A percentile compares a stretch with the other conserved stretches of the same genome.
phyloP scores from a whole-genome alignment of 2,888 invertebrate genomes.

The Buathra laborator region DNA sequence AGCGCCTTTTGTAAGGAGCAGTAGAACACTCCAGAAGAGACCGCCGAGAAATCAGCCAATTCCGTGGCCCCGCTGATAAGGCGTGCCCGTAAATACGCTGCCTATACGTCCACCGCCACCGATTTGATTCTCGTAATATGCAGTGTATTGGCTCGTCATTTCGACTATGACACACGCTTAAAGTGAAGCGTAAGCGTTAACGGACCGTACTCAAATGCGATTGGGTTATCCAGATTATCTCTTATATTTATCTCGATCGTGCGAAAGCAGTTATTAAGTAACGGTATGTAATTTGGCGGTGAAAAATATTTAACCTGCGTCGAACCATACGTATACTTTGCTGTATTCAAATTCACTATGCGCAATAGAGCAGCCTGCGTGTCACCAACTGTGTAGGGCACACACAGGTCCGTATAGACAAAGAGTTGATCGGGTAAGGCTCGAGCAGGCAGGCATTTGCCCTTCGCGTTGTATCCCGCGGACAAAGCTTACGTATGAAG shows the following conservation, averaged over 20 bases:
- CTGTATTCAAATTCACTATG: too few relatives aligned
- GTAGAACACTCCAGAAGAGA: conserved; percentile 40
- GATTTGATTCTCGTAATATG: too few relatives aligned
- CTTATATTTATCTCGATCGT: too few relatives aligned
- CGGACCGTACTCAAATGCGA: too few relatives aligned
- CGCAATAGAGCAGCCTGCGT: not conserved
- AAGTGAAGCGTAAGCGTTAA: too few relatives aligned
- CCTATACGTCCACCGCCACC: conserved; percentile 45
- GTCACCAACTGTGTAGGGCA: conserved; percentile 41
- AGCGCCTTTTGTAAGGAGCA: conserved; percentile 19
- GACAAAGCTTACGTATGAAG: not conserved
- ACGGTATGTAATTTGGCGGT: too few relatives aligned
- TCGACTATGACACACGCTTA: too few relatives aligned
- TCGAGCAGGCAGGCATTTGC: not conserved
- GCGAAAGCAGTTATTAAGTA: too few relatives aligned
- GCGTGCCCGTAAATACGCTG: conserved; percentile 35
- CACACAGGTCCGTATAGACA: conserved; percentile 12
- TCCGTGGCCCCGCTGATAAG: conserved; percentile 48
- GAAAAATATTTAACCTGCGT: too few relatives aligned
- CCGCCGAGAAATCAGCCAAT: conserved; percentile 5
- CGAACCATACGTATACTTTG: conserved; percentile 44
- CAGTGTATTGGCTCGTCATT: too few relatives aligned
- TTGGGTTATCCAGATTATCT: too few relatives aligned
- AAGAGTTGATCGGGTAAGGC: conserved; percentile 15
- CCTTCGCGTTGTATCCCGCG: conserved; percentile 4